Base-by-base conservation (phyloP, 2,113 vertebrate genomes). In the Kryptolebias marmoratus region DNA sequence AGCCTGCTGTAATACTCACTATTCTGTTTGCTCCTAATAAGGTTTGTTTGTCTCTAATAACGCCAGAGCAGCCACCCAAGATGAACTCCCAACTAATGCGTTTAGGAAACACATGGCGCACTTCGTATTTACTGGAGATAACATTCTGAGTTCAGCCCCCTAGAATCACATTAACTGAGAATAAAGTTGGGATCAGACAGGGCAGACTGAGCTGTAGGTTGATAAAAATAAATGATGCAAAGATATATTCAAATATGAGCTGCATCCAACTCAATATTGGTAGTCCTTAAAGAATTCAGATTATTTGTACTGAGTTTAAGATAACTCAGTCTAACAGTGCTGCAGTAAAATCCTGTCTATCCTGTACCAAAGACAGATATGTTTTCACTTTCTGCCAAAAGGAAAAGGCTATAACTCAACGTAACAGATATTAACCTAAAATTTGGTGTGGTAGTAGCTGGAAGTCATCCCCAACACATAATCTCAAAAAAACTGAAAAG, bases 141-240 rank as follows among this genome's bases (percentile, higher is more conserved):
- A 60, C 72, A 48, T 57, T 84, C 77, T 22, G 60, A 63, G 60
- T 36, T 66, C 56, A 65, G 72, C 68, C 62, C 64, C 13, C 16
- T 61, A 77, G 61, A 83, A 79, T 65, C 67, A 54, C 57, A 75
- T 75, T 52, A 5, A 55, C 76, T 72, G 5, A 48, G 72, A 39
- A 18, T 61, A 64, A 71, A 64, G 42, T 11, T 56, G 31, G 70
- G 64, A 73, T 82, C 28, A 16, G 9, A 56, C 1, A 8, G 0
- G 10, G 15, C 61, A 4, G 45, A n/a, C 18, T 55, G 11, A 52
- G 11, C 5, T 22, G 53, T 60, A 53, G 4, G 11, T 31, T 22
- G 12, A 31, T 52, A 58, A 28, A 13, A 62, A 64, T 0, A 28
- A 0, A 5, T 15, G 22, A 62, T 30, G 13, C 32, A 62, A 22